phyloP scores from a whole-genome alignment of 2,888 invertebrate genomes.

The Brassicogethes aeneus region DNA sequence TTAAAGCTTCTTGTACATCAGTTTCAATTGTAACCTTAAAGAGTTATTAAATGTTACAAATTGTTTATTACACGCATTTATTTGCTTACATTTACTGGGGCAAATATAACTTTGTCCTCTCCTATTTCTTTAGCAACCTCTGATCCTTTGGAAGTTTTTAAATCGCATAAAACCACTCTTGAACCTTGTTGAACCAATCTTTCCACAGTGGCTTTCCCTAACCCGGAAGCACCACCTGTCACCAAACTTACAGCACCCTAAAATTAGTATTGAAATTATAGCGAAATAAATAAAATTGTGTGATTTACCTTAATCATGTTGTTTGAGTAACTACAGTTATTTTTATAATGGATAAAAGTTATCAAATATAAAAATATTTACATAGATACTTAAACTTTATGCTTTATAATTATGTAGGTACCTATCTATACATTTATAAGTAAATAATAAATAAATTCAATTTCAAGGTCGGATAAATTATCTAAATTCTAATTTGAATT shows the following conservation, averaged over 20 bases:
- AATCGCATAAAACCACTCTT: constrained; percentile 81
- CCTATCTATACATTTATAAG: too few relatives aligned
- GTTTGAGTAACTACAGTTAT: too few relatives aligned
- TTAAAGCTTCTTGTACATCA: constrained; percentile 68
- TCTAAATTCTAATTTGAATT: too few relatives aligned
- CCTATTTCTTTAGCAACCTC: constrained; percentile 68
- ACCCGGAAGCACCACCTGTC: constrained; percentile 93
- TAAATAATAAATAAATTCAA: too few relatives aligned
- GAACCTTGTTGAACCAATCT: constrained; percentile 75
- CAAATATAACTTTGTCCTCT: constrained; percentile 59
- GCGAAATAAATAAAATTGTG: background rate
- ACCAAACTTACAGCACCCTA: constrained; percentile 83
- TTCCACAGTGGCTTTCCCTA: constrained; percentile 87
- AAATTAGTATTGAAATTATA: constrained; percentile 4
- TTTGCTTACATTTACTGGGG: constrained; percentile 66
- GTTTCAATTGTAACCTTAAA: constrained; percentile 70
- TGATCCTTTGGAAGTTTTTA: constrained; percentile 73
- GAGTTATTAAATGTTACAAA: constrained; percentile 1
- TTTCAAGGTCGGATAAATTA: too few relatives aligned
- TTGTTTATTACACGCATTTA: background rate
- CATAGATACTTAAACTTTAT: too few relatives aligned
- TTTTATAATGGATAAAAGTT: too few relatives aligned
- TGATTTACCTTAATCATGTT: background rate
- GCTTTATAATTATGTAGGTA: too few relatives aligned
- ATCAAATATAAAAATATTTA: too few relatives aligned